Percentiles rank a stretch among this genome's conserved stretches.
phyloP scores from a whole-genome alignment of 2,113 vertebrate genomes.

The Gobiocypris rarus region DNA sequence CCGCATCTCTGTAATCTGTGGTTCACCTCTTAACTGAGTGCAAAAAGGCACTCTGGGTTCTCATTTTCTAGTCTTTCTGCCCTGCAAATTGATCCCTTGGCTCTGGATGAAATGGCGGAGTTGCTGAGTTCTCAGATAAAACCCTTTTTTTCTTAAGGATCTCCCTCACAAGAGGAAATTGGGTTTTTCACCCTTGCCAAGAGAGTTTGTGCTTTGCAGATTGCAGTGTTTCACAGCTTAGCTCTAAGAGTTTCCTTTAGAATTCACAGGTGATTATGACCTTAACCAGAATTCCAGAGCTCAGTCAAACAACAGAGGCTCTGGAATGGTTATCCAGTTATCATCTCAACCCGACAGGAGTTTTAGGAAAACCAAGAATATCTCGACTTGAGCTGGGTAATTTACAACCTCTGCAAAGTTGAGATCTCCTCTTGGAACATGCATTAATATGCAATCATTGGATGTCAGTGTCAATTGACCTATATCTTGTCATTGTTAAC shows the following conservation, averaged over 20 bases:
- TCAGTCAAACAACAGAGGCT: background rate
- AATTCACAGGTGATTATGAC: slow-evolving; percentile 1
- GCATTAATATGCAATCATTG: background rate
- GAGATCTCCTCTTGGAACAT: background rate
- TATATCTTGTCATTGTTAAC: background rate
- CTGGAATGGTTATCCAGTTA: slow-evolving; percentile 7
- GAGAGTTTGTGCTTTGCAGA: background rate
- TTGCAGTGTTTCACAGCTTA: background rate
- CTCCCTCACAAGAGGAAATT: slow-evolving; percentile 44
- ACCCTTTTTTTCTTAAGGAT: slow-evolving; percentile 24
- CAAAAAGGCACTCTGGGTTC: slow-evolving; percentile 27
- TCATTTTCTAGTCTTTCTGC: slow-evolving; percentile 47
- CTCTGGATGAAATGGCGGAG: slow-evolving; percentile 48
- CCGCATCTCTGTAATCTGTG: background rate
- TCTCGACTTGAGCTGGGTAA: background rate
- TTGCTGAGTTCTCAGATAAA: slow-evolving; percentile 39
- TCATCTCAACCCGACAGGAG: background rate
- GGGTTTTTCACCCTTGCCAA: slow-evolving; percentile 10
- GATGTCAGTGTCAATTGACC: background rate
- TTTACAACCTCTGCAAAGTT: background rate
- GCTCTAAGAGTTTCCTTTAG: background rate
- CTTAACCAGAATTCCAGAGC: background rate
- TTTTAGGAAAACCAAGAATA: slow-evolving; percentile 2
- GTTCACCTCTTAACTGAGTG: slow-evolving; percentile 8
- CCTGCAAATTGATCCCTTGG: slow-evolving; percentile 55